Evolutionary conservation across 2,797 vertebrate genomes (phyloP), one percentile per base, ranked within the genome.

Genomic region (Gymnothorax javanicus): DNA sequence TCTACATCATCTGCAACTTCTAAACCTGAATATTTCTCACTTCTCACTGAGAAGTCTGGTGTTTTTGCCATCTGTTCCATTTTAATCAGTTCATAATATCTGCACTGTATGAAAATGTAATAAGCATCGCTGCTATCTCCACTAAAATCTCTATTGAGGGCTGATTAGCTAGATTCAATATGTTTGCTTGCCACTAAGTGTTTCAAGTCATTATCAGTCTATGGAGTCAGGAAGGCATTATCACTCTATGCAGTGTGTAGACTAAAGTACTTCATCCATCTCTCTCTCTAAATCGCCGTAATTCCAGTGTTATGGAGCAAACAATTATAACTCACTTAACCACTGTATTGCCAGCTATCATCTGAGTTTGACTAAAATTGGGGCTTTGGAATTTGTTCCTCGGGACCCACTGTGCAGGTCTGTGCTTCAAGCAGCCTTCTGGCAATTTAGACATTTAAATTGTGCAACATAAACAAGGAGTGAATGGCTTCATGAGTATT

Each of bases 171-270:
- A 69, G 64, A 69, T n/a, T 69, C 64, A 69, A 25, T 69, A n/a
- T 69, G 23, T 69, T 69, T 25, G 64, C 64, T 69, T 69, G 64
- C 64, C 25, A 8, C 64, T 69, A 69, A 69, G 64, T 69, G 64
- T 69, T 69, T 69, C 23, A 69, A 69, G 64, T 69, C 64, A 69
- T 69, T 69, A 69, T 69, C 64, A 69, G 64, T 25, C 64, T 69
- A 69, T 69, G 64, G 5, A 67, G 64, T n/a, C 64, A n/a, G 64
- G 64, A 67, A 25, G 64, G 20, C 64, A 67, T 67, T 69, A 69
- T 69, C 64, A 25, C 23, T n/a, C 64, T 25, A 67, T 67, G 64
- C 64, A n/a, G 64, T 67, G 64, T 67, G 64, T 67, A 25, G 64
- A 67, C 23, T 67, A 67, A 67, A 67, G 64, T n/a, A 69, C 64